Conservation (phyloP, 2,888 invertebrate genomes). For the Acronicta aceris region DNA sequence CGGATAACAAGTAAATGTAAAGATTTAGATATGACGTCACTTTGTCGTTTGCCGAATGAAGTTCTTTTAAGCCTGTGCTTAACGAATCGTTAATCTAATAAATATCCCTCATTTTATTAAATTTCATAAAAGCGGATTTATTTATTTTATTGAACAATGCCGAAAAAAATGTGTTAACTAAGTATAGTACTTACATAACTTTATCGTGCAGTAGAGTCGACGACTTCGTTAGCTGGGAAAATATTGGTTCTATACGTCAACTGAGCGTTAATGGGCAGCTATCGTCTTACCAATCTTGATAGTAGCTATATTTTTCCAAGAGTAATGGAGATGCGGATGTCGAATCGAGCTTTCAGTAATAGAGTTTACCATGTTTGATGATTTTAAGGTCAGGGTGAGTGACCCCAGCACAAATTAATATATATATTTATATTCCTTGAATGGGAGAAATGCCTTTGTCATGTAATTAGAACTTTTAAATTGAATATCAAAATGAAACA, state of each 20-base stretch:
- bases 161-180: not conserved
- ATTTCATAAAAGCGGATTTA: no score
- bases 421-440: slow-evolving; percentile 13
- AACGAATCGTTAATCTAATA: no score
- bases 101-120: no score
- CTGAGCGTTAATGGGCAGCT: slow-evolving; percentile 66
- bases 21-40: not conserved
- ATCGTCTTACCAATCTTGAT: slow-evolving; percentile 65
- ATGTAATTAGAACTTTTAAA: slow-evolving; percentile 38
- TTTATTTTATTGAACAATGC: no score
- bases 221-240: slow-evolving; percentile 67
- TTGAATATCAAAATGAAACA: slow-evolving; percentile 44
- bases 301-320: slow-evolving; percentile 37
- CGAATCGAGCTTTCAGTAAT: slow-evolving; percentile 30
- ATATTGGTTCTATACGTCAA: slow-evolving; percentile 70
- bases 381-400: not conserved
- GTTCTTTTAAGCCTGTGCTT: no score
- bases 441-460: slow-evolving; percentile 34
- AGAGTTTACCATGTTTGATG: not conserved
- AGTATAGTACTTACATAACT: not conserved
- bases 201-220: slow-evolving; percentile 26
- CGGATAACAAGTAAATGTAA: not conserved
- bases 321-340: slow-evolving; percentile 22
- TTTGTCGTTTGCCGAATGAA: not conserved
- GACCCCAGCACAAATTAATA: slow-evolving; percentile 18